These are phyloP conservation scores for Dendrophyllia cribrosa DNA, from an alignment of 64 coral and sea anemone genomes.

Conservation along the genomic window DNA sequence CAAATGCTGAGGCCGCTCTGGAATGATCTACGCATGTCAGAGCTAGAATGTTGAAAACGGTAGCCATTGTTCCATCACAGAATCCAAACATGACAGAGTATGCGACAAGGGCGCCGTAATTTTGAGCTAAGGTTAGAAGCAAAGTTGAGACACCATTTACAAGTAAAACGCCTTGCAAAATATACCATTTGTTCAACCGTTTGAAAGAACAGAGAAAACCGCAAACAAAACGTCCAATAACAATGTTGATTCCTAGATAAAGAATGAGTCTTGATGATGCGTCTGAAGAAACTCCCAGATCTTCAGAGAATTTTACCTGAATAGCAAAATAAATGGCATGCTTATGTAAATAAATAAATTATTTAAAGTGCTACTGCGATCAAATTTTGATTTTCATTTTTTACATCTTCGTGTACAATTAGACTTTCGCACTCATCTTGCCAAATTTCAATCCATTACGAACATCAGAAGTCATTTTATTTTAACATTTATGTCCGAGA, in stretches of 20 bases:
- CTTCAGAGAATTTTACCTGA: constrained; percentile 10
- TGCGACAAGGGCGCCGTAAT: neutral
- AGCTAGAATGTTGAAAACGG: constrained; percentile 1
- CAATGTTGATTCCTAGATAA: constrained; percentile 17
- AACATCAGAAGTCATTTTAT: no score
- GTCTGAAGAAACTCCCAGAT: neutral
- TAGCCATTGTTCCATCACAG: constrained; percentile 14
- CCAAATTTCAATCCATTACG: no score
- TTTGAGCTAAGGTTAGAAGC: neutral
- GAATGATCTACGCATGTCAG: constrained; percentile 12
- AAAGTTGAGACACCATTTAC: neutral
- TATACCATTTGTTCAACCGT: constrained; percentile 14
- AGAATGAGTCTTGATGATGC: constrained; percentile 22
- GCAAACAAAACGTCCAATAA: constrained; percentile 23
- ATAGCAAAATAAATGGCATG: neutral
- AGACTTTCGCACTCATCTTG: no score
- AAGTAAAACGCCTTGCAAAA: neutral
- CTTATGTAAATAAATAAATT: no score
- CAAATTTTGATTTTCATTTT: no score
- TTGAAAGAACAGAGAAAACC: constrained; percentile 23
- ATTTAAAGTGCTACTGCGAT: no score
- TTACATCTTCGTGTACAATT: no score
- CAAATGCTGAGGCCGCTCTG: neutral
- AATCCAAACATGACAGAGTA: constrained; percentile 22
- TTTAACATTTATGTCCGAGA: no score